phyloP scores from a whole-genome alignment of 2,888 invertebrate species.

The Cataglyphis rosenhaueri region DNA sequence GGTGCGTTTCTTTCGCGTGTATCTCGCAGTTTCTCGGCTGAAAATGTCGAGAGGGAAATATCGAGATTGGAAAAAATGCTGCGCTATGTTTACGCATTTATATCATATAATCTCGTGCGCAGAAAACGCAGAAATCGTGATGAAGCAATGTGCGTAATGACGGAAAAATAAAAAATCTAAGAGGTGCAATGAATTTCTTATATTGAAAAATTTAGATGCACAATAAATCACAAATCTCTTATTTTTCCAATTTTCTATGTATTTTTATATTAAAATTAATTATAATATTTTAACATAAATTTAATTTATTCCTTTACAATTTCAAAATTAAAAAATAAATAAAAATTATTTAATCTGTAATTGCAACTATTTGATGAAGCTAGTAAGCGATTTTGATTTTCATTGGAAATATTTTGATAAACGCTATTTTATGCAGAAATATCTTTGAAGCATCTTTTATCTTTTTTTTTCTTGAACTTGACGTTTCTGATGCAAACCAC shows the following conservation, averaged over 20 bases:
- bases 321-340: background rate
- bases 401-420: background rate
- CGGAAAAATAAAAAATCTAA: background rate
- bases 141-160: background rate
- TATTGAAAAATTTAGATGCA: background rate
- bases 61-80: slow-evolving; percentile 58
- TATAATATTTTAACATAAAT: background rate
- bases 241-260: too few relatives aligned
- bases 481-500: slow-evolving; percentile 6
- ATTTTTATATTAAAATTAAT: background rate
- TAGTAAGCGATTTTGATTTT: background rate
- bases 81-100: slow-evolving; percentile 71
- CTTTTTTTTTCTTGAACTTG: background rate
- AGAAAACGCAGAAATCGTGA: slow-evolving; percentile 50
- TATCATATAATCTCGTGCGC: slow-evolving; percentile 48
- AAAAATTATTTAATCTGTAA: background rate
- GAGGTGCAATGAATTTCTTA: background rate
- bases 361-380: background rate
- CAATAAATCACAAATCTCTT: background rate
- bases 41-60: slow-evolving; percentile 50
- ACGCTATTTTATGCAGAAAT: background rate
- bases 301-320: background rate
- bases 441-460: background rate
- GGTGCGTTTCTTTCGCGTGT: slow-evolving; percentile 37
- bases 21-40: slow-evolving; percentile 30